These are phyloP conservation scores for Caranx melampygus DNA, from an alignment of 2,113 vertebrate species.

Conservation along the genomic window DNA sequence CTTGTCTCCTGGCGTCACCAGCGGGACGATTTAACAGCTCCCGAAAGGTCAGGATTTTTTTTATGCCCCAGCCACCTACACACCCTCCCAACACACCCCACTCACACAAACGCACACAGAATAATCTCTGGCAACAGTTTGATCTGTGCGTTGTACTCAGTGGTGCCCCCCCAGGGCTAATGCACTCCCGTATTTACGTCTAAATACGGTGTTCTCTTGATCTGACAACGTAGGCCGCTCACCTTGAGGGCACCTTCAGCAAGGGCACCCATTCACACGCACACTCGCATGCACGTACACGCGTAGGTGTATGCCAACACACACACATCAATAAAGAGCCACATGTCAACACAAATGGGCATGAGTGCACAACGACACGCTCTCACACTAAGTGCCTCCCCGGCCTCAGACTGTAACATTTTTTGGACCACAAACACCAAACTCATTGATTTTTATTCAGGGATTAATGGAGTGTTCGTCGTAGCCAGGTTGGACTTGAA, in stretches of 20 bases:
- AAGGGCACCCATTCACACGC: constrained; percentile 50
- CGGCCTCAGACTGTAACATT: constrained; percentile 55
- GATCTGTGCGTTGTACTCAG: constrained; percentile 53
- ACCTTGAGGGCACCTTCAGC: constrained; percentile 80
- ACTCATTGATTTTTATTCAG: constrained; percentile 76
- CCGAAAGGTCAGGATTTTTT: constrained; percentile 83
- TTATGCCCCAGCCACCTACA: constrained; percentile 21
- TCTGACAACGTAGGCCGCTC: constrained; percentile 78
- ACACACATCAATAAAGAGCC: constrained; percentile 24
- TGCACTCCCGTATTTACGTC: constrained; percentile 78
- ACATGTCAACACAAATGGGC: constrained; percentile 2
- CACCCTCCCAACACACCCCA: constrained; percentile 13
- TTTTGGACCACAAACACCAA: constrained; percentile 39
- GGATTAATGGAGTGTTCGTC: constrained; percentile 78
- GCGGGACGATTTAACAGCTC: constrained; percentile 85
- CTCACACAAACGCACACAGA: constrained; percentile 39
- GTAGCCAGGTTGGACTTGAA: constrained; percentile 46
- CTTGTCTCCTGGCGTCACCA: constrained; percentile 88
- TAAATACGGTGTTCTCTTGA: constrained; percentile 72
- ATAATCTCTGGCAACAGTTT: constrained; percentile 61
- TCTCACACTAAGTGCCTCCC: constrained; percentile 79
- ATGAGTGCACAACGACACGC: constrained; percentile 24
- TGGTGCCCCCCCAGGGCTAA: constrained; percentile 68
- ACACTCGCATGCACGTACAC: neutral
- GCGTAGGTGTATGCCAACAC: neutral